Conservation (phyloP, 2,113 vertebrate genomes). For the Scartelaos histophorus region DNA sequence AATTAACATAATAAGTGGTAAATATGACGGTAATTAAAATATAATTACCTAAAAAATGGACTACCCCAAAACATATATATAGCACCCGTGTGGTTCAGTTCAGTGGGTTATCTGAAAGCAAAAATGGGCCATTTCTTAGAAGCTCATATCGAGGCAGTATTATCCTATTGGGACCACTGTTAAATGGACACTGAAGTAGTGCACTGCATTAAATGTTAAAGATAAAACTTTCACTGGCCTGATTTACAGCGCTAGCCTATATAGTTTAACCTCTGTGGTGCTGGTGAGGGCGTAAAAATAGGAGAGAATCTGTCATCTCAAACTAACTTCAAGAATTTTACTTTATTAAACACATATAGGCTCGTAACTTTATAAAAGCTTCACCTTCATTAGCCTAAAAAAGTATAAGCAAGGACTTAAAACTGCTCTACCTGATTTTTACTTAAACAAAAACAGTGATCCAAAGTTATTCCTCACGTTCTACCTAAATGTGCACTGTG, state of each 20-base stretch:
- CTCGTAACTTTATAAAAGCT: too few species aligned
- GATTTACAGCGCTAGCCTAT: constrained; percentile 3
- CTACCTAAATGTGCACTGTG: too few species aligned
- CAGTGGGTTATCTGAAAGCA: neutral
- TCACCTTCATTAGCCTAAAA: too few species aligned
- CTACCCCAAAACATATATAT: neutral
- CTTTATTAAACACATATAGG: too few species aligned
- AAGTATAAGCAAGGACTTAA: too few species aligned
- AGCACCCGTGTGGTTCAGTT: neutral
- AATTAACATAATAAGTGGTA: neutral
- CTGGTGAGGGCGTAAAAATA: neutral
- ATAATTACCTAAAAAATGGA: neutral
- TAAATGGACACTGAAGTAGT: constrained; percentile 9
- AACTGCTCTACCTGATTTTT: too few species aligned
- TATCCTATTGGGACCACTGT: neutral
- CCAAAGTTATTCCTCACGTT: too few species aligned
- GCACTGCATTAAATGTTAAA: constrained; percentile 3
- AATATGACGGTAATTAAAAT: neutral
- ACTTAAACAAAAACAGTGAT: too few species aligned
- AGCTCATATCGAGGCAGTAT: neutral
- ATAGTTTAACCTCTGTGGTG: constrained; percentile 1
- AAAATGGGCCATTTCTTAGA: constrained; percentile 4
- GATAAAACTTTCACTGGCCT: constrained; percentile 3
- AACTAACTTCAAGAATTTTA: neutral
- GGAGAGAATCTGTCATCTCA: neutral